Evolutionary conservation across 2,113 vertebrate species (phyloP).

Genomic region (Orcinus orca): DNA sequence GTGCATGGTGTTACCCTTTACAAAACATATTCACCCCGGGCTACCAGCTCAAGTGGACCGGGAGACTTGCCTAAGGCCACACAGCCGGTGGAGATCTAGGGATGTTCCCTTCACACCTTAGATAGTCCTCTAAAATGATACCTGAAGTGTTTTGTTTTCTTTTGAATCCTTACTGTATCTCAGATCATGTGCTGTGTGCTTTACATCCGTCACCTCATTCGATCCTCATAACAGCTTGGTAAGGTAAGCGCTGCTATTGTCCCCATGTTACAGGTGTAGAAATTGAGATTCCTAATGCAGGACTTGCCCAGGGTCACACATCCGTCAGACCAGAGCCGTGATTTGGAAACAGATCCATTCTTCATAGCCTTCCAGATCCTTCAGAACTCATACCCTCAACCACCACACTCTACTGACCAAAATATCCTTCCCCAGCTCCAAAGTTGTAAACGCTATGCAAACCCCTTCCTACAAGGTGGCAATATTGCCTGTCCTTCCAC

Average conservation of each 20-base stretch:
- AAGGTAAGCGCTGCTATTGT: not conserved
- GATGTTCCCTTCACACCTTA: fast-evolving
- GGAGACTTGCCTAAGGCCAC: not conserved
- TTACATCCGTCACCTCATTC: not conserved
- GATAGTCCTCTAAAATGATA: not conserved
- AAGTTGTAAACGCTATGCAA: fast-evolving
- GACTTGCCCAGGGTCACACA: no score
- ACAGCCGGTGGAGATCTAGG: not conserved
- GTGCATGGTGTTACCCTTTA: not conserved
- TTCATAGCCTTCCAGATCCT: not conserved
- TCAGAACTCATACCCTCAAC: no score
- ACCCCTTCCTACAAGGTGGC: not conserved
- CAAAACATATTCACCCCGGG: no score
- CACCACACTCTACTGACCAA: not conserved
- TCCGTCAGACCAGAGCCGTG: not conserved
- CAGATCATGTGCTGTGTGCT: fast-evolving
- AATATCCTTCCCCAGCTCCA: not conserved
- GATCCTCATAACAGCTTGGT: not conserved
- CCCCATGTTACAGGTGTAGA: not conserved
- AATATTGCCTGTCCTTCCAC: no score
- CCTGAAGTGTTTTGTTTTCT: not conserved
- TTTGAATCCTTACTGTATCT: not conserved
- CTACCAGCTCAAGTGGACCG: not conserved
- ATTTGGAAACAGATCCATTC: not conserved
- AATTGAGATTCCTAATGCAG: not conserved